phyloP scores from a whole-genome alignment of 2,797 vertebrate genomes.

The Phoxinus dragarum region DNA sequence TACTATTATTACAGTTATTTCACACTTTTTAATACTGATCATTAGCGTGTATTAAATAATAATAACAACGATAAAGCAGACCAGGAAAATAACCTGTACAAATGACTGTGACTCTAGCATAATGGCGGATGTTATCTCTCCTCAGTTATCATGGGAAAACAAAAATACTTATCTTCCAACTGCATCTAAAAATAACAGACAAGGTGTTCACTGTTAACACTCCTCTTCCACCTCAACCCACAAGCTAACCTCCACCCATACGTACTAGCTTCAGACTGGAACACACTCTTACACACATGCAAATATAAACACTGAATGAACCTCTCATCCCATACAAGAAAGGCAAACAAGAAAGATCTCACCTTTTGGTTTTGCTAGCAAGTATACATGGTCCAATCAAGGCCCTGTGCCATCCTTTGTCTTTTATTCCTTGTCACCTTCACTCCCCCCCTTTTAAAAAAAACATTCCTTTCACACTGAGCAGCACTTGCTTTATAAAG shows the following conservation, averaged over 20 bases:
- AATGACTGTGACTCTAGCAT: conserved; percentile 8
- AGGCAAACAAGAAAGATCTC: conserved; percentile 1
- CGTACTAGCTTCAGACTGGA: conserved; percentile 10
- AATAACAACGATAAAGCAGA: not conserved
- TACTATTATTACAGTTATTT: not conserved
- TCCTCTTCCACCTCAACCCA: conserved; percentile 40
- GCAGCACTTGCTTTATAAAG: conserved; percentile 8
- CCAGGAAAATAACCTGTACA: conserved; percentile 20
- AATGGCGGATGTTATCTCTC: conserved; percentile 38
- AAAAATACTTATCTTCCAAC: conserved; percentile 42
- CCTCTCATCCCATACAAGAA: not conserved
- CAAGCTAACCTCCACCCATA: conserved; percentile 33
- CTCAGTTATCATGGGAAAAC: conserved; percentile 46
- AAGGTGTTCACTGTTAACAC: conserved; percentile 49
- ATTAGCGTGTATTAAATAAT: not conserved
- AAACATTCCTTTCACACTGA: conserved; percentile 11
- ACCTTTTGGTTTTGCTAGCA: conserved; percentile 17
- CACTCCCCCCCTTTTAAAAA: conserved; percentile 7
- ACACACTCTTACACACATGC: not conserved
- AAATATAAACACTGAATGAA: conserved; percentile 13
- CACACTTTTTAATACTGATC: not conserved
- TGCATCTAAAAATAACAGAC: conserved; percentile 53
- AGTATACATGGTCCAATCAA: conserved; percentile 12
- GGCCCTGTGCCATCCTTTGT: not conserved
- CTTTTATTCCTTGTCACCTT: conserved; percentile 11